Percentiles rank a stretch among this genome's conserved stretches.
phyloP scores from a whole-genome alignment of 2,113 vertebrate species.

The Puffinus mauretanicus region DNA sequence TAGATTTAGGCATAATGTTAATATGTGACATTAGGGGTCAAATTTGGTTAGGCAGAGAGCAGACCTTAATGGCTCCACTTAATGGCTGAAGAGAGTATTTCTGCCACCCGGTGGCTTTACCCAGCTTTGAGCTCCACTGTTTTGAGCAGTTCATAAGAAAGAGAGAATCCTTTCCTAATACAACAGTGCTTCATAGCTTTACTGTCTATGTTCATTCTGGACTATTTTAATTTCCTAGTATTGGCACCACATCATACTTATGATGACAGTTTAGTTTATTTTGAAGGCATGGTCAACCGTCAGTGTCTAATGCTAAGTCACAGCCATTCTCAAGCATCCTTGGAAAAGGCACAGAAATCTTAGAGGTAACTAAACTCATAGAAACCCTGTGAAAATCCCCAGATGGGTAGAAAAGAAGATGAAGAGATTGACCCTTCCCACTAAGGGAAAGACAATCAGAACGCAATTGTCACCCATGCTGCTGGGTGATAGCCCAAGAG shows the following conservation, averaged over 20 bases:
- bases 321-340: not conserved
- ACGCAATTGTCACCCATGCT: rapidly evolving
- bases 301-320: not conserved
- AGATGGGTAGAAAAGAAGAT: not conserved
- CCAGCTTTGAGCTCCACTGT: not conserved
- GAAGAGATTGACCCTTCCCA: not conserved
- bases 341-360: not conserved
- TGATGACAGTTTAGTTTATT: not conserved
- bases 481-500: not conserved
- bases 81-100: not conserved
- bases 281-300: not conserved
- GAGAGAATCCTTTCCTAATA: not conserved
- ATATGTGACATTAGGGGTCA: not conserved
- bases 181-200: not conserved
- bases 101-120: not conserved
- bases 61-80: not conserved
- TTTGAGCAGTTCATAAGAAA: not conserved
- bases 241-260: not conserved
- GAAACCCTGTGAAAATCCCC: not conserved
- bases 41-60: not conserved
- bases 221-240: not conserved
- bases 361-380: not conserved
- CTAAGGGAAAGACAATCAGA: not conserved
- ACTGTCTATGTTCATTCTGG: not conserved
- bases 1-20: not conserved